Evolutionary conservation across 1,140 invertebrate species (phyloP), one percentile per base, ranked within the genome.

Genomic region (Campoletis sonorensis): DNA sequence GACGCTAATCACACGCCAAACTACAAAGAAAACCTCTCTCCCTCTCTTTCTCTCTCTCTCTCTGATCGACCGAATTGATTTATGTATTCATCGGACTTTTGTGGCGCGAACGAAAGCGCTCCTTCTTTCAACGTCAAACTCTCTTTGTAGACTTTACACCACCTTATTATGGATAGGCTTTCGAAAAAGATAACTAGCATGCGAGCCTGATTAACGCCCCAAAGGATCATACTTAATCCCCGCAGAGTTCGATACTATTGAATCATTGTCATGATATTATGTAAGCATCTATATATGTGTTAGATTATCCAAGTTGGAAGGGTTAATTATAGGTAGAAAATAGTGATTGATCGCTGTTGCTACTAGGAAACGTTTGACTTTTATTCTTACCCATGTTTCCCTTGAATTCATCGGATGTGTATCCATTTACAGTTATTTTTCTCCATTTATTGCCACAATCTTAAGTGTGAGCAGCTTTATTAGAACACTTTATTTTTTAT

Each of bases 1-100:
- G 86, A 85, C 86, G 86, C 82, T 87, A 87, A 87, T 88, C 87
- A 87, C 83, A 64, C 79, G 79, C 79, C 76, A 79, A 70, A 82
- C 83, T 81, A 81, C 82, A 82, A 88, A 85, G 84, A 83, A 86
- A 84, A 80, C 71, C 81, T 85, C 70, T 40, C 80, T 78, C 5
- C 75, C 77, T n/a, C n/a, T n/a, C n/a, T n/a, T n/a, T n/a, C n/a
- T n/a, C n/a, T n/a, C n/a, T n/a, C n/a, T n/a, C n/a, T n/a, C n/a
- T n/a, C n/a, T n/a, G 81, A 81, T 84, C 83, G 21, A 49, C 18
- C 58, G 71, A 79, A 81, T 79, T 81, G 82, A 83, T 83, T 83
- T 83, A 83, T 83, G 82, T 61, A 79, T 81, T 81, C 78, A 80
- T 80, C 75, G 64, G 80, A 80, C 33, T 76, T 33, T 33, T 54